phyloP scores from a whole-genome alignment of 2,888 invertebrate species.

The Philonicus albiceps region DNA sequence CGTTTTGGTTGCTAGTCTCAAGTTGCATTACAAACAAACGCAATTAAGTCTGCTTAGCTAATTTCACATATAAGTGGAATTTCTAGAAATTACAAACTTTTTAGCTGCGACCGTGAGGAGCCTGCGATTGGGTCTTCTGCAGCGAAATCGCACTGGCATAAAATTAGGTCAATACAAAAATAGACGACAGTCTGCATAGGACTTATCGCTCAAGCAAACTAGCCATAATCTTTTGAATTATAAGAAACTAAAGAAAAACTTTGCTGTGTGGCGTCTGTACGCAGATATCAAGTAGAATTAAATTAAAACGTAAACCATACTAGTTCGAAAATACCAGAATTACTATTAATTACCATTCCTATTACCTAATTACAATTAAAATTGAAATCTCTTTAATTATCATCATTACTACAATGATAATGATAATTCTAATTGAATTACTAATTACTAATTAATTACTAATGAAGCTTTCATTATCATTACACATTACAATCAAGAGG shows the following conservation, averaged over 20 bases:
- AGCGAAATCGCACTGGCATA: neutral
- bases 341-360: too few species aligned
- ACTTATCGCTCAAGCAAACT: neutral
- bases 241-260: neutral
- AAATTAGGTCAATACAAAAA: neutral
- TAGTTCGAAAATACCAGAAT: too few species aligned
- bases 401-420: too few species aligned
- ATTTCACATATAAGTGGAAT: neutral
- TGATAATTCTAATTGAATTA: too few species aligned
- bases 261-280: too few species aligned
- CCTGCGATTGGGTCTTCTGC: neutral
- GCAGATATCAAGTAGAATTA: too few species aligned
- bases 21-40: neutral
- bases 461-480: too few species aligned
- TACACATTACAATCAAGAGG: too few species aligned
- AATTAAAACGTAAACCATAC: too few species aligned
- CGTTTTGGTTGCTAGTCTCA: neutral
- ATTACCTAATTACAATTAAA: too few species aligned
- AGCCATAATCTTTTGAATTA: neutral
- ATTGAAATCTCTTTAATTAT: too few species aligned
- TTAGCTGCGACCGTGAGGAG: neutral
- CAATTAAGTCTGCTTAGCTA: neutral
- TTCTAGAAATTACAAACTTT: neutral
- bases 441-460: too few species aligned
- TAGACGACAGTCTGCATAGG: neutral